phyloP scores from a whole-genome alignment of 2,797 vertebrate genomes.

The Stomatorhinus walkeri region DNA sequence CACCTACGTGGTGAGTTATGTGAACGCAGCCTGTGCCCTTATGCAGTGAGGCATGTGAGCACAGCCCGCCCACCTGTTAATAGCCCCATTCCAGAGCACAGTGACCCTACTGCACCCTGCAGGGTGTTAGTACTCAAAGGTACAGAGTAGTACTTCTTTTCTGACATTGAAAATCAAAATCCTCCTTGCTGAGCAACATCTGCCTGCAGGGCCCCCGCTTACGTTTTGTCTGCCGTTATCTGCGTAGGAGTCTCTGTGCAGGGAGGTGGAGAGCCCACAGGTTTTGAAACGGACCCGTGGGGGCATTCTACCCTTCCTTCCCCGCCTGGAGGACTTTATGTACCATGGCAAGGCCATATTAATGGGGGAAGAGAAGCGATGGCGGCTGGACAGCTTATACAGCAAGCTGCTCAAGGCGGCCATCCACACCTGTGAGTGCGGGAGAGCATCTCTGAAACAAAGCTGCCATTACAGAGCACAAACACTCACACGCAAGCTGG shows the following conservation, averaged over 20 bases:
- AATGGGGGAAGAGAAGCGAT: slow-evolving; percentile 20
- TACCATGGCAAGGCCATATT: slow-evolving; percentile 31
- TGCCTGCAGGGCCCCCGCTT: background rate
- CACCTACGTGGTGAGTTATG: slow-evolving; percentile 39
- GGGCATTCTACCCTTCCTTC: slow-evolving; percentile 36
- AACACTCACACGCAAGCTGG: background rate
- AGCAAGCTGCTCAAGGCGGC: slow-evolving; percentile 31
- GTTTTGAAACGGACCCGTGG: slow-evolving; percentile 33
- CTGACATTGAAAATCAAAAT: background rate
- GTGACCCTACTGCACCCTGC: too few relatives aligned
- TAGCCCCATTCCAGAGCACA: too few relatives aligned
- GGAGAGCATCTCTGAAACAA: background rate
- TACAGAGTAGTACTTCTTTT: background rate
- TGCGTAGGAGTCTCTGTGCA: slow-evolving; percentile 37
- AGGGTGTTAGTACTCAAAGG: background rate
- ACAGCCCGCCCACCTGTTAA: too few relatives aligned
- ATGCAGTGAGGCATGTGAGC: too few relatives aligned
- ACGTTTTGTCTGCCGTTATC: background rate
- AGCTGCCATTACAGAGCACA: background rate
- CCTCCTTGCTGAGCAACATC: background rate
- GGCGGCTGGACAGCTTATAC: slow-evolving; percentile 41
- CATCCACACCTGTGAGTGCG: slow-evolving; percentile 50
- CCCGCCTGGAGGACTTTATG: slow-evolving; percentile 40
- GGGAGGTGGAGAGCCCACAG: slow-evolving; percentile 39
- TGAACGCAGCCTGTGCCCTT: slow-evolving; percentile 35